Evolutionary conservation across 2,888 invertebrate species (phyloP), one percentile per base, ranked within the genome.

Genomic region (Selenia dentaria): DNA sequence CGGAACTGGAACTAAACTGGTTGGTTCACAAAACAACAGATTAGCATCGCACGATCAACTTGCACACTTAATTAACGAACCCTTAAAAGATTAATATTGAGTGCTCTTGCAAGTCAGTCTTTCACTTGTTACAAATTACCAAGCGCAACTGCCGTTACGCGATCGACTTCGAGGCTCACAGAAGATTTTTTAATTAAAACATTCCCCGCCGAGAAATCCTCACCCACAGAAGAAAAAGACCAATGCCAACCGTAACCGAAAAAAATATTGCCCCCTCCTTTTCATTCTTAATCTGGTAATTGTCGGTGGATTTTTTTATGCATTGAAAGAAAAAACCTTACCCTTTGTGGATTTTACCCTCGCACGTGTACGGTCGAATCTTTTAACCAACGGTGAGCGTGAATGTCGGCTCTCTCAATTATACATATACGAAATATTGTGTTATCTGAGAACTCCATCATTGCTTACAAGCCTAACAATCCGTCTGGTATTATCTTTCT

Each of bases 281-380:
- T 81, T 79, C 78, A 78, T 74, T 76, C 77, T 70, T 88, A 85
- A 89, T 88, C 83, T 76, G 71, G 79, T 83, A 83, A 87, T 87
- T 84, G 86, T 86, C 72, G 70, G 73, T 70, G 59, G 67, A n/a
- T 72, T 73, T 83, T 86, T 83, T 85, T 77, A 56, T 56, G 64
- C 64, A 65, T 67, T 69, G 67, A 74, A 77, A 66, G 67, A 79
- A 83, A 86, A 79, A 73, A 59, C 6, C 48, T 55, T 71, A 76
- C 79, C 83, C 83, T 81, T 83, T 80, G 78, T 83, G 62, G 71
- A 75, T 70, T 76, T 68, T 79, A 77, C 80, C 83, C 86, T 79
- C 80, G 78, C 86, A 86, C 85, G 84, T 84, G 85, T 72, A 70
- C 56, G 58, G 62, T 62, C 64, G 72, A 74, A 76, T 75, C 70